Base-by-base conservation (phyloP, 2,888 invertebrate genomes). In the Caenorhabditis sp. region DNA sequence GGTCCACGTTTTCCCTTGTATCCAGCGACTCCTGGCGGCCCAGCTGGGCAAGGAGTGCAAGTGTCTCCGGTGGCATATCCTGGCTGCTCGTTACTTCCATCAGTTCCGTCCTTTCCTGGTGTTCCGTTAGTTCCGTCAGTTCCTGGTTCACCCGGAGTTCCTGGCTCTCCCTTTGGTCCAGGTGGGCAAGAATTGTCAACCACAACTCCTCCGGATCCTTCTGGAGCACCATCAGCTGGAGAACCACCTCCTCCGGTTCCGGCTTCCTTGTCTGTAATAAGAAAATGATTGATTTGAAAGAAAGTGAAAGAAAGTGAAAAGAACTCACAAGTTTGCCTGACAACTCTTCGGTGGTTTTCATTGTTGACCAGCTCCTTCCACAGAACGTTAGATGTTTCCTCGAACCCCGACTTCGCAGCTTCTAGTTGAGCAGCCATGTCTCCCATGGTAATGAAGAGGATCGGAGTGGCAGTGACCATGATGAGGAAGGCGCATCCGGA, bases 1-100 rank as follows among this genome's bases (percentile, higher is more conserved):
- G 75, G 71, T 50, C 88, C 88, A 50, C 84, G 81, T 53, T 86
- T 87, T 66, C 88, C 88, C 71, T 87, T 85, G 79, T 86, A 86
- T 45, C 87, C 87, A 13, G 85, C 79, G 9, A 80, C 63, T 53
- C 87, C 87, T 37, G 86, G 81, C 15, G 87, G 86, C 52, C 87
- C 87, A 41, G 84, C 80, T 26, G 87, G 87, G 65, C 85, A 85
- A 7, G 85, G 75, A n/a, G 85, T 80, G 66, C 85, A 85, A 15
- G 65, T 48, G 22, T 71, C 66, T n/a, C 58, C 70, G 3, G 77
- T 58, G 0, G 39, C 35, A 27, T 59, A 35, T 4, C 46, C 46
- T 2, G 43, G 41, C 11, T 56, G 55, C 17, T 72, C 63, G 11
- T 58, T 65, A 4, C 35, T 30, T 43, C 75, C 73, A 45, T 73